Percentiles rank a stretch among this genome's conserved stretches.
phyloP scores from a whole-genome alignment of 2,797 vertebrate genomes.

The Paratrypauchen microcephalus region DNA sequence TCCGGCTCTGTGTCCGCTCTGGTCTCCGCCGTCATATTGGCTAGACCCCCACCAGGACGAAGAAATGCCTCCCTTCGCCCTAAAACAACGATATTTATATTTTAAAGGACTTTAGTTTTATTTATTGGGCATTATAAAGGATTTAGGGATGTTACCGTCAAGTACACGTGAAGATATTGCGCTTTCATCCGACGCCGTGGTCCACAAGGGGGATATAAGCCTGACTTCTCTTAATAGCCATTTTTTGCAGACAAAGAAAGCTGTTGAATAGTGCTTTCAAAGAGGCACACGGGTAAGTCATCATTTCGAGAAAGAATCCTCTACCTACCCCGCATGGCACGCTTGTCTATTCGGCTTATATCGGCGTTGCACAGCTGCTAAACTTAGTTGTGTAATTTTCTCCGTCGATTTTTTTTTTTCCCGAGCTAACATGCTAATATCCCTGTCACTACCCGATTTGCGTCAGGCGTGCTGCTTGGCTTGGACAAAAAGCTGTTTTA shows the following conservation, averaged over 20 bases:
- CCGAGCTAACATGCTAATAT: conserved; percentile 59
- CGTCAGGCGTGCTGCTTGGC: conserved; percentile 6
- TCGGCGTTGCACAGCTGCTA: background rate
- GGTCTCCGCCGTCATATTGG: conserved; percentile 76
- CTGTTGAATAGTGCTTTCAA: conserved; percentile 70
- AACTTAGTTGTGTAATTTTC: conserved; percentile 29
- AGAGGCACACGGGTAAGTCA: conserved; percentile 69
- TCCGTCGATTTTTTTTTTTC: conserved; percentile 44
- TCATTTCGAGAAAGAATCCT: conserved; percentile 14
- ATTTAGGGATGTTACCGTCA: conserved; percentile 68
- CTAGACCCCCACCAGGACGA: conserved; percentile 62
- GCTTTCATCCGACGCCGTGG: conserved; percentile 66
- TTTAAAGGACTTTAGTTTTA: conserved; percentile 29
- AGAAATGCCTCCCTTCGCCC: conserved; percentile 45
- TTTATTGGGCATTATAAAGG: conserved; percentile 22
- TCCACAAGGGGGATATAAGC: conserved; percentile 73
- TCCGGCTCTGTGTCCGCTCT: conserved; percentile 53
- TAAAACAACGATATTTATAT: conserved; percentile 26
- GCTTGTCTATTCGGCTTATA: background rate
- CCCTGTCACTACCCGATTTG: conserved; percentile 12
- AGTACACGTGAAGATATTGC: conserved; percentile 39
- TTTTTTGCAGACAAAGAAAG: conserved; percentile 84
- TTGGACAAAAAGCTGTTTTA: background rate
- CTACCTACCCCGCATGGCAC: background rate
- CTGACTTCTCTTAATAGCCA: conserved; percentile 78